phyloP scores from a whole-genome alignment of 1,140 invertebrate genomes.

The Pissodes strobi region DNA sequence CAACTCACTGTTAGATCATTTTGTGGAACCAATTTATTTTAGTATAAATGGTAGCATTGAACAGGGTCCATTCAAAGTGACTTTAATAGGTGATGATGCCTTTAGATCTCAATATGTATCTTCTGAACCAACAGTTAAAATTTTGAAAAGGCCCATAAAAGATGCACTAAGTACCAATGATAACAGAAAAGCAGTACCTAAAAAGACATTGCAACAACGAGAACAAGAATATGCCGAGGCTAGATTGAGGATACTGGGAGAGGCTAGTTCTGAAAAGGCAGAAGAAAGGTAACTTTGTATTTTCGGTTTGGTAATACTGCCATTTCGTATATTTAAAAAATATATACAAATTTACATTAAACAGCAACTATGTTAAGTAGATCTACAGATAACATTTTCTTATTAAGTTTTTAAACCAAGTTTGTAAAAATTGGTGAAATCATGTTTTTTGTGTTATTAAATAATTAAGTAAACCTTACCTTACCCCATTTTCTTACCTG shows the following conservation, averaged over 20 bases:
- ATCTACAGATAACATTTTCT: no score
- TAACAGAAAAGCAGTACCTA: conserved; percentile 70
- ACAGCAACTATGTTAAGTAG: no score
- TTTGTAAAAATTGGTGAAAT: no score
- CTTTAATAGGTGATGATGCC: conserved; percentile 53
- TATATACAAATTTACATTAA: no score
- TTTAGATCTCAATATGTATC: conserved; percentile 58
- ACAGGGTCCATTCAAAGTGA: conserved; percentile 48
- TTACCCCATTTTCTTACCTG: no score
- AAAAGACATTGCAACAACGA: conserved; percentile 83
- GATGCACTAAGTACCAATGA: conserved; percentile 64
- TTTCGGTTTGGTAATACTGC: no score
- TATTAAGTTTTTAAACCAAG: no score
- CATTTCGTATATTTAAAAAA: no score
- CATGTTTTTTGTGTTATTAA: no score
- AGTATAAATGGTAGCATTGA: conserved; percentile 44
- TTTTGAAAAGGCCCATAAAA: conserved; percentile 74
- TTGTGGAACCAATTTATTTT: no score
- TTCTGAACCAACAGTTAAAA: conserved; percentile 79
- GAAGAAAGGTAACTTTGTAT: conserved; percentile 62
- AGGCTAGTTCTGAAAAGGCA: conserved; percentile 76
- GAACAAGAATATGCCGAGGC: conserved; percentile 88
- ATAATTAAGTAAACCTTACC: no score
- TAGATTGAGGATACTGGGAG: conserved; percentile 79
- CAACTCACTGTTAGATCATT: not conserved